Evolutionary conservation across 2,113 vertebrate species (phyloP).

Genomic region (Scortum barcoo): DNA sequence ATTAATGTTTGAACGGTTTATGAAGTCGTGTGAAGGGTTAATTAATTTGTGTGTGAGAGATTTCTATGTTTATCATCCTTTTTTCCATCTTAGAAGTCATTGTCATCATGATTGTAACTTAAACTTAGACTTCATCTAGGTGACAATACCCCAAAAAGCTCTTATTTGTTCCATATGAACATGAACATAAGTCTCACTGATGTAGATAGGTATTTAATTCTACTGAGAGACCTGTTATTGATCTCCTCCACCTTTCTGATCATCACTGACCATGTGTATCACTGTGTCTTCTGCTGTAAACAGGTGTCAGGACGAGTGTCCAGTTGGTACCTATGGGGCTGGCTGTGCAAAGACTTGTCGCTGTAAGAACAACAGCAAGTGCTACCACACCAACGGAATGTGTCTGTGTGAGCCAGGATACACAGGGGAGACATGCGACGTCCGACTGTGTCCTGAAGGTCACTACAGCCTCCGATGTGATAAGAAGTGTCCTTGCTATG

Average conservation of each 20-base stretch:
- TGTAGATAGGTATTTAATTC: not conserved
- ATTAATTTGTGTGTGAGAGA: no score
- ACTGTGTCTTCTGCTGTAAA: slow-evolving; percentile 4
- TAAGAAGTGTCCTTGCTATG: slow-evolving; percentile 90
- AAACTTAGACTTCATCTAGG: not conserved
- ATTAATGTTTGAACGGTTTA: no score
- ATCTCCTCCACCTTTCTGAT: not conserved
- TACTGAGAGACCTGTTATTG: not conserved
- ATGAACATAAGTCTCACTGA: not conserved
- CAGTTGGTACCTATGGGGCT: slow-evolving; percentile 89
- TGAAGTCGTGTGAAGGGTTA: no score
- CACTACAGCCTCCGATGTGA: slow-evolving; percentile 93
- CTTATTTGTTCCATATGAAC: not conserved
- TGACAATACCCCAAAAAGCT: not conserved
- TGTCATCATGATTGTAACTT: no score
- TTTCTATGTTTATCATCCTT: no score
- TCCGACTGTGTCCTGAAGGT: slow-evolving; percentile 88
- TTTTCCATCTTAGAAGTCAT: no score
- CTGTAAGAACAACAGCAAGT: slow-evolving; percentile 91
- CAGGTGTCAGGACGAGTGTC: slow-evolving; percentile 96
- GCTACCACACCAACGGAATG: slow-evolving; percentile 91
- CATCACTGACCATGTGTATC: not conserved
- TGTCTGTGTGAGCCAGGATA: slow-evolving; percentile 94
- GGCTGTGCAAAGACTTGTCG: slow-evolving; percentile 88
- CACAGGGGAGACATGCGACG: slow-evolving; percentile 89